Conservation (phyloP, 1,140 invertebrate species). For the Copidosoma floridanum region DNA sequence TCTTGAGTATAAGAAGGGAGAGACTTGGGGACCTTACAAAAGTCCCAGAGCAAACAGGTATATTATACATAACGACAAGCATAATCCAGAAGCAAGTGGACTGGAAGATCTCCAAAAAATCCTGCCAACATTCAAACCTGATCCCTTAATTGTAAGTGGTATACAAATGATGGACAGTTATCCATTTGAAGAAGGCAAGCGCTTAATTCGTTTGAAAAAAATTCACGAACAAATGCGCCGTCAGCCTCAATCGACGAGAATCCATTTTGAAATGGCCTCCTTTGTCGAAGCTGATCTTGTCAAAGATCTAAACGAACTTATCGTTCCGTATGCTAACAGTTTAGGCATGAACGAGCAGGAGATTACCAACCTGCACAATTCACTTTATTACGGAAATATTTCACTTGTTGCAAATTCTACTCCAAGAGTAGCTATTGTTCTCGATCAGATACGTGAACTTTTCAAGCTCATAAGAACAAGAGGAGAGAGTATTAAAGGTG, state of each 20-base stretch:
- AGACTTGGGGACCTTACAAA: conserved; percentile 72
- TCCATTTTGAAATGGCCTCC: conserved; percentile 89
- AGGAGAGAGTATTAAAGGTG: conserved; percentile 50
- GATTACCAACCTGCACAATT: conserved; percentile 73
- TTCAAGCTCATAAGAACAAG: conserved; percentile 62
- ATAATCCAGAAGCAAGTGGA: conserved; percentile 76
- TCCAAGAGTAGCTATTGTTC: conserved; percentile 74
- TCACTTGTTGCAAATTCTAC: conserved; percentile 76
- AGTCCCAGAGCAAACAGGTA: conserved; percentile 82
- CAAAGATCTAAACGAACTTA: conserved; percentile 64
- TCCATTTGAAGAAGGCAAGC: conserved; percentile 66
- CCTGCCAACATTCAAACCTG: conserved; percentile 67
- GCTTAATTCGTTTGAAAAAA: conserved; percentile 64
- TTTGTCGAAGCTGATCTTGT: conserved; percentile 73
- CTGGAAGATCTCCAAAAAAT: conserved; percentile 68
- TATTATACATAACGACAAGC: conserved; percentile 81
- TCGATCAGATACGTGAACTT: conserved; percentile 81
- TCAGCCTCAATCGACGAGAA: conserved; percentile 62
- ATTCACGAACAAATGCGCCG: conserved; percentile 68
- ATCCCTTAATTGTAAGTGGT: conserved; percentile 79
- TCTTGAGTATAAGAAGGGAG: conserved; percentile 75
- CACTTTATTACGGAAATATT: conserved; percentile 69
- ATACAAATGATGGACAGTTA: conserved; percentile 91
- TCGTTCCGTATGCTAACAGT: conserved; percentile 79
- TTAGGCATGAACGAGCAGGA: conserved; percentile 91